A percentile compares a stretch with the other conserved stretches of the same genome.
Conservation (phyloP, 1,140 invertebrate species). For the Zaprionus capensis region DNA sequence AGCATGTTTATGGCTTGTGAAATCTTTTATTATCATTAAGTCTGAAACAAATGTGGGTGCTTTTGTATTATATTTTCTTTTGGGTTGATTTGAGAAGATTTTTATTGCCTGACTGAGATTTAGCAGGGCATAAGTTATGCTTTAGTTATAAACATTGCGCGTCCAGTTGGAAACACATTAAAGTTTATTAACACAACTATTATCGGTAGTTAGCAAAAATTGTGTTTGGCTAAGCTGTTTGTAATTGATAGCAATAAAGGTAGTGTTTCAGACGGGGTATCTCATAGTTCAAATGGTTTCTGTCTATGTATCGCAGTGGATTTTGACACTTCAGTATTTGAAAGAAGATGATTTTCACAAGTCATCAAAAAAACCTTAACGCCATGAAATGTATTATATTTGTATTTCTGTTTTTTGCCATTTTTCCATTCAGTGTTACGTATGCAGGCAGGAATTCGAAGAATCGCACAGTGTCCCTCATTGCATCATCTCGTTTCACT, state of each 20-base stretch:
- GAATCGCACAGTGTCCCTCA: constrained; percentile 13
- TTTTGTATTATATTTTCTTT: constrained; percentile 40
- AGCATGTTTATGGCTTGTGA: constrained; percentile 75
- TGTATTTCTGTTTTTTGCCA: neutral
- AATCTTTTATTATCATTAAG: constrained; percentile 55
- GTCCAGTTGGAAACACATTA: neutral
- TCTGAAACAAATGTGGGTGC: constrained; percentile 27
- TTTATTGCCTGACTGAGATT: constrained; percentile 25
- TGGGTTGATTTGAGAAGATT: constrained; percentile 39
- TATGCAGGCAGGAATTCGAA: neutral
- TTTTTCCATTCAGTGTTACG: neutral
- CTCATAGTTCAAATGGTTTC: neutral
- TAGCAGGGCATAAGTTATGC: neutral
- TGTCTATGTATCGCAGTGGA: too few species aligned
- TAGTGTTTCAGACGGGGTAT: neutral
- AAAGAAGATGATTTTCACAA: neutral
- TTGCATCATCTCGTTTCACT: constrained; percentile 63
- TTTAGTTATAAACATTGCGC: neutral
- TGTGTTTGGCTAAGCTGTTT: neutral
- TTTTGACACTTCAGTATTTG: too few species aligned
- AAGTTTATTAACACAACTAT: neutral
- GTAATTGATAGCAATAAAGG: neutral
- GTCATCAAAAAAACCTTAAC: neutral
- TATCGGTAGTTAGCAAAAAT: neutral
- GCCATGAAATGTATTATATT: neutral